These are phyloP conservation scores for Drosophila biarmipes DNA, from an alignment of 1,140 invertebrate species.

Conservation along the genomic window DNA sequence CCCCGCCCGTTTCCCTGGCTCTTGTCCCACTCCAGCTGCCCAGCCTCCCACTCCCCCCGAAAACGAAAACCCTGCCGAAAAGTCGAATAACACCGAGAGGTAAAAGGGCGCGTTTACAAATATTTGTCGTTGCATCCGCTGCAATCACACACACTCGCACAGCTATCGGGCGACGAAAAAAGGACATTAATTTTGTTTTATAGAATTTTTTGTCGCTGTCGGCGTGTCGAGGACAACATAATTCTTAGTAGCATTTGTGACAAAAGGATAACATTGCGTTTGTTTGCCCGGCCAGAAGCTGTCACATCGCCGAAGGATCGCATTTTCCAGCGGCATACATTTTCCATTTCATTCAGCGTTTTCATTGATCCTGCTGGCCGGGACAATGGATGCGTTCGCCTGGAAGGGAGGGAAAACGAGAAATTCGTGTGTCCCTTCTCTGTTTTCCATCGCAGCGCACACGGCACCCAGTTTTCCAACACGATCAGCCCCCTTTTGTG, in stretches of 20 bases:
- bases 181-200: slow-evolving; percentile 61
- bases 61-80: slow-evolving; percentile 6
- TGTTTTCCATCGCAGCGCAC: neutral
- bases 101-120: slow-evolving; percentile 70
- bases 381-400: slow-evolving; percentile 54
- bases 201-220: slow-evolving; percentile 37
- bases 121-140: slow-evolving; percentile 62
- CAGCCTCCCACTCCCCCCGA: slow-evolving; percentile 3
- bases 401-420: slow-evolving; percentile 41
- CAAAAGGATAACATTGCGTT: slow-evolving; percentile 66
- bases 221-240: slow-evolving; percentile 54
- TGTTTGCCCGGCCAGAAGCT: slow-evolving; percentile 59
- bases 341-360: slow-evolving; percentile 46
- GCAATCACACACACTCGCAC: slow-evolving; percentile 11
- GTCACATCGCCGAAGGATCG: slow-evolving; percentile 52
- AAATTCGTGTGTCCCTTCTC: slow-evolving; percentile 33
- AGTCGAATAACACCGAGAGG: slow-evolving; percentile 14
- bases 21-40: slow-evolving; percentile 34
- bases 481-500: slow-evolving; percentile 63
- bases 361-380: slow-evolving; percentile 52
- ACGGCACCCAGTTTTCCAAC: slow-evolving; percentile 28
- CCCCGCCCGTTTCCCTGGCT: neutral
- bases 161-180: slow-evolving; percentile 27
- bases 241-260: slow-evolving; percentile 65
- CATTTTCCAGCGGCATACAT: slow-evolving; percentile 28